Evolutionary conservation across 1,140 invertebrate genomes (phyloP).

Genomic region (Drosophila repleta): DNA sequence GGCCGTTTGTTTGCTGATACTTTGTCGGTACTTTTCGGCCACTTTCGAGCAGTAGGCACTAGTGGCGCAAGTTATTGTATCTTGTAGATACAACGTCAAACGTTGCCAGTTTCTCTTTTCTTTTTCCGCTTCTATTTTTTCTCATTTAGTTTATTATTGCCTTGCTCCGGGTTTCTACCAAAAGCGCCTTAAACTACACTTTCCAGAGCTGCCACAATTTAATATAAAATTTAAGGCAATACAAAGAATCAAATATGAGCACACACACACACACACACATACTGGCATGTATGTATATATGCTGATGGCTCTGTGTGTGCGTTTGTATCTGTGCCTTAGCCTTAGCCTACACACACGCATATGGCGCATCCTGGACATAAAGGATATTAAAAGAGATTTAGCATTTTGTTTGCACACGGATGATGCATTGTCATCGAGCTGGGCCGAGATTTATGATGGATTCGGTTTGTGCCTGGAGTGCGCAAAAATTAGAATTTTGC

Average conservation of each 20-base stretch:
- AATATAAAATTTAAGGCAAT: constrained; percentile 56
- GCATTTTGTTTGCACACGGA: constrained; percentile 82
- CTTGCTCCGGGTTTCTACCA: constrained; percentile 1
- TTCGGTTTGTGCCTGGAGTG: constrained; percentile 81
- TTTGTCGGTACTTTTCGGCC: constrained; percentile 81
- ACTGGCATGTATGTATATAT: too few species aligned
- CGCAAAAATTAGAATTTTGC: constrained; percentile 79
- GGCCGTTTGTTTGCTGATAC: constrained; percentile 72
- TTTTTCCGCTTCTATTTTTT: constrained; percentile 27
- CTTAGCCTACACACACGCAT: constrained; percentile 65
- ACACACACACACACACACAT: constrained; percentile 13
- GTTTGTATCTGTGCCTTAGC: constrained; percentile 63
- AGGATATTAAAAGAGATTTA: constrained; percentile 83
- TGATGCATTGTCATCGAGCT: constrained; percentile 83
- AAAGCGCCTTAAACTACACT: constrained; percentile 30
- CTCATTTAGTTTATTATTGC: constrained; percentile 24
- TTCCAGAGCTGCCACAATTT: constrained; percentile 43
- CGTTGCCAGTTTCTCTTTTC: constrained; percentile 47
- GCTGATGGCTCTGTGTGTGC: constrained; percentile 5
- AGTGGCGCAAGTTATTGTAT: constrained; percentile 79
- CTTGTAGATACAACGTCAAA: constrained; percentile 76
- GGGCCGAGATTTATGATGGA: constrained; percentile 83
- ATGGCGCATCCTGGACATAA: constrained; percentile 81
- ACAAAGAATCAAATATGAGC: constrained; percentile 19
- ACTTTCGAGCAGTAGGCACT: constrained; percentile 72